Evolutionary conservation across 2,888 invertebrate species (phyloP).

Genomic region (Anarsia innoxiella): DNA sequence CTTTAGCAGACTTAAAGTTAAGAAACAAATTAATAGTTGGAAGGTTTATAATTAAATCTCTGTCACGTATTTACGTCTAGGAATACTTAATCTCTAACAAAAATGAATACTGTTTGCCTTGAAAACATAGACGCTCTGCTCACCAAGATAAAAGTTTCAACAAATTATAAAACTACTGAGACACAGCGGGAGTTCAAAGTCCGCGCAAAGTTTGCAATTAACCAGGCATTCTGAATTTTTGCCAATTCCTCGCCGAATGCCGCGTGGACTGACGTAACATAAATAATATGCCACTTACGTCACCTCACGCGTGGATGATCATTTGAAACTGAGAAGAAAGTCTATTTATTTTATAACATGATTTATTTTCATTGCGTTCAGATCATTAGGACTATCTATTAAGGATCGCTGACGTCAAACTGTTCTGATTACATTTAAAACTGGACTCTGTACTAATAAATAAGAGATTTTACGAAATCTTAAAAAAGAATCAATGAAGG

Average conservation of each 20-base stretch:
- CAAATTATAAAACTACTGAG: background rate
- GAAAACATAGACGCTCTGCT: slow-evolving; percentile 6
- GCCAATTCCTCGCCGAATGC: background rate
- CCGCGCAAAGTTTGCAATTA: slow-evolving; percentile 3
- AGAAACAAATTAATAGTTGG: no score
- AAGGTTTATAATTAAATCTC: no score
- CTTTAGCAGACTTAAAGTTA: no score
- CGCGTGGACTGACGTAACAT: background rate
- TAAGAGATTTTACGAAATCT: no score
- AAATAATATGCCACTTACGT: background rate
- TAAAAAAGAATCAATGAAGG: slow-evolving; percentile 1
- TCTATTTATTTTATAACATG: background rate
- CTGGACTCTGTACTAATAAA: background rate
- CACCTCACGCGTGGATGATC: background rate
- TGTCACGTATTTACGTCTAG: slow-evolving; percentile 2
- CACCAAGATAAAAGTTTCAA: slow-evolving; percentile 2
- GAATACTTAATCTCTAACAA: background rate
- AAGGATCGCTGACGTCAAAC: slow-evolving; percentile 1
- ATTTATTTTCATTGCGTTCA: no score
- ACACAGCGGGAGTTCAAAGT: slow-evolving; percentile 3
- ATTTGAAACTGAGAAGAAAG: no score
- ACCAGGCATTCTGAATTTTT: background rate
- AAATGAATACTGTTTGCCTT: background rate
- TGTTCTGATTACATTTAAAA: background rate
- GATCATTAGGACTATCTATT: no score